Evolutionary conservation across 2,888 invertebrate species (phyloP).

Genomic region (Drosophila basisetae): DNA sequence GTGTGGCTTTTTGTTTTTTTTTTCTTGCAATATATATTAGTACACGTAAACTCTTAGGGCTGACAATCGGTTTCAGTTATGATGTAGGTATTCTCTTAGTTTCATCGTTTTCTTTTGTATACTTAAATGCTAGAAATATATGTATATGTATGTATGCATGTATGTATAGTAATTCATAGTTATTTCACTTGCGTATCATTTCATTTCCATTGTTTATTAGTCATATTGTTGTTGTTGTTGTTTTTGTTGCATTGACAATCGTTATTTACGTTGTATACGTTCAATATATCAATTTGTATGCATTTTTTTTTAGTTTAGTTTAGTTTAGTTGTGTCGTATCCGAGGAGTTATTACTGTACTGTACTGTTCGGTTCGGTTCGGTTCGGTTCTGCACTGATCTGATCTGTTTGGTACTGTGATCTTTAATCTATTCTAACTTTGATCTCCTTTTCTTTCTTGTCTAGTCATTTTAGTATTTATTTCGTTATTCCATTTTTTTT

Average conservation of each 20-base stretch:
- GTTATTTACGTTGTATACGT: conserved; percentile 18
- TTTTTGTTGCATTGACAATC: conserved; percentile 24
- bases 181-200: conserved; percentile 28
- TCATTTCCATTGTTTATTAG: conserved; percentile 18
- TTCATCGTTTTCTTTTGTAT: conserved; percentile 37
- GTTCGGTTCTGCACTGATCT: conserved; percentile 17
- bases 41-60: conserved; percentile 55
- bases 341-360: conserved; percentile 36
- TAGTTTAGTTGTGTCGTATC: conserved; percentile 56
- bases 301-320: conserved; percentile 7
- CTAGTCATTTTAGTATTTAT: conserved; percentile 29
- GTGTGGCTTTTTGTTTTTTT: conserved; percentile 20
- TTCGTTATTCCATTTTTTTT: conserved; percentile 5
- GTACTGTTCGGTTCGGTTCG: conserved; percentile 17
- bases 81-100: conserved; percentile 17
- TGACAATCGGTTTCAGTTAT: conserved; percentile 60
- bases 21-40: conserved; percentile 25
- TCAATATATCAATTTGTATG: conserved; percentile 22
- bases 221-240: conserved; percentile 26
- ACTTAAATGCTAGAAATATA: conserved; percentile 59
- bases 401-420: conserved; percentile 11
- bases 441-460: conserved; percentile 24
- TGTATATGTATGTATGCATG: conserved; percentile 16
- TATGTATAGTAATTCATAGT: conserved; percentile 22
- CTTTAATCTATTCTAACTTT: conserved; percentile 32